Evolutionary conservation across 1,140 invertebrate species (phyloP).

Genomic region (Pantala flavescens): DNA sequence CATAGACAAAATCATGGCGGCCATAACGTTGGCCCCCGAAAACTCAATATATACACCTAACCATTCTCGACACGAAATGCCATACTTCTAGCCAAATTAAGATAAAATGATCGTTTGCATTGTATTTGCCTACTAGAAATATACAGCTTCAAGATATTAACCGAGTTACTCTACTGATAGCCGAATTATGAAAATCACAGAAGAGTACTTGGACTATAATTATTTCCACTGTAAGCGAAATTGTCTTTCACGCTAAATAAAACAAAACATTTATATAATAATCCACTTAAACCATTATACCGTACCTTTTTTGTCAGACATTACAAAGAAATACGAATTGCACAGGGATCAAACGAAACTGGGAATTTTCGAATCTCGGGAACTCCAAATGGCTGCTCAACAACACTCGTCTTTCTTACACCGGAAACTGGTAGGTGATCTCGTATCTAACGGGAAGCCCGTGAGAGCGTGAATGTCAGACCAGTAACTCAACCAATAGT

Average conservation of each 20-base stretch:
- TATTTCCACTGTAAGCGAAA: constrained; percentile 2
- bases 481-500: neutral
- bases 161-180: neutral
- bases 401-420: neutral
- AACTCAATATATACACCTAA: neutral
- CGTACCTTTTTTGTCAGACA: constrained; percentile 15
- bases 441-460: neutral
- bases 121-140: neutral
- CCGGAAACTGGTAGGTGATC: neutral
- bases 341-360: neutral
- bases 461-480: neutral
- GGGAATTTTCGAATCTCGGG: neutral
- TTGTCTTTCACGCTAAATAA: neutral
- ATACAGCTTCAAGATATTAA: neutral
- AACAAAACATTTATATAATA: constrained; percentile 2
- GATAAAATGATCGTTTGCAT: neutral
- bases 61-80: neutral
- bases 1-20: constrained; percentile 4
- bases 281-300: constrained; percentile 11
- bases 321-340: neutral
- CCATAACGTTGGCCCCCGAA: neutral
- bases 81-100: neutral
- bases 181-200: constrained; percentile 1
- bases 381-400: constrained; percentile 15
- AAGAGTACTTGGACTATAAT: neutral